Base-by-base conservation (phyloP, 2,888 invertebrate genomes). In the Pegoplata infirma region DNA sequence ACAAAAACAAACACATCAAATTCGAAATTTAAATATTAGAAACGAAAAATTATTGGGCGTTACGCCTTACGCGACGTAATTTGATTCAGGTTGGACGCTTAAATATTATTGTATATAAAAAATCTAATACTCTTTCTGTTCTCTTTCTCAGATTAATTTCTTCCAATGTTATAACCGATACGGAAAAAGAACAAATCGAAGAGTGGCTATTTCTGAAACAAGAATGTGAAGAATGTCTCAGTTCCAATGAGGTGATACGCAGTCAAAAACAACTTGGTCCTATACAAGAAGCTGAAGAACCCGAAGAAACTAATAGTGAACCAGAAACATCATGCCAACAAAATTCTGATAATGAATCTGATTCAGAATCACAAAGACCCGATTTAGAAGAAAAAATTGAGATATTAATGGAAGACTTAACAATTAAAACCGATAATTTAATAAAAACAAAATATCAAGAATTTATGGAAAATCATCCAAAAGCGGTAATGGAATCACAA, bases 201-300 rank as follows among this genome's bases (percentile, higher is more conserved):
- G 94, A 95, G 82, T 96, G 96, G 96, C 90, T 96, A 16, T 95
- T 94, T 84, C 90, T 96, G 78, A 96, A 96, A 85, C 95, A 96
- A 82, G 96, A 96, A 88, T 96, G 95, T 88, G 95, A 96, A 88
- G 96, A 96, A 85, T 96, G 96, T 86, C 91, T 89, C 2, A 89
- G 89, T 66, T 89, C 89, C 1, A 88, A 86, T 14, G 89, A 89
- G 80, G 85, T 84, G 0, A 81, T 87, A 67, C 86, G 88, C 6
- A 84, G 84, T 0, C 51, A 71, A 56, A 75, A 79, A 25, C 61
- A 67, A 40, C 25, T 71, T 19, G 90, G 85, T 81, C 89, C 89
- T 23, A 89, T 90, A 8, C 86, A 88, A 78, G 92, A 92, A 82
- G 91, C 91, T 6, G 92, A 92, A 84, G 92, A 92, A 82, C 91